Evolutionary conservation across 2,113 vertebrate species (phyloP).

Genomic region (Axis porcinus): DNA sequence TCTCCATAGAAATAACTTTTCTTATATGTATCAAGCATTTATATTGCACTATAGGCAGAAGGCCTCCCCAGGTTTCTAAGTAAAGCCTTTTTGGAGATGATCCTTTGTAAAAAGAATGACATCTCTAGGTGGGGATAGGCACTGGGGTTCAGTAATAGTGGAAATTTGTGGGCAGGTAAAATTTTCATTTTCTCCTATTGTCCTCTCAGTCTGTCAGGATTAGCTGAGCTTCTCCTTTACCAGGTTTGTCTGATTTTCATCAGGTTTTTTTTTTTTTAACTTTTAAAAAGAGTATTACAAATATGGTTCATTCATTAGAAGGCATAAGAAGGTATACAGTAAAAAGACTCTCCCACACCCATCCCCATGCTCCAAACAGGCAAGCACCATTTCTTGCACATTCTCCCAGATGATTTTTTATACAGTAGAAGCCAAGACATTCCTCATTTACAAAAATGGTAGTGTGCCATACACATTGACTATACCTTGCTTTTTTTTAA

Average conservation of each 20-base stretch:
- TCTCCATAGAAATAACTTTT: neutral
- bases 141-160: neutral
- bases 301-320: neutral
- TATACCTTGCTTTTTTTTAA: neutral
- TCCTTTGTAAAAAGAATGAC: neutral
- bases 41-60: neutral
- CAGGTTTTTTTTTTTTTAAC: neutral
- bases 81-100: neutral
- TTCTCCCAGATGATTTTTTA: neutral
- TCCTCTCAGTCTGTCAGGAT: neutral
- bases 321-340: neutral
- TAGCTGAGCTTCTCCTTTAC: neutral
- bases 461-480: neutral
- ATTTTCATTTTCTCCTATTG: neutral
- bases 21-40: neutral
- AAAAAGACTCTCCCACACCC: neutral
- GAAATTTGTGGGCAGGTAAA: neutral
- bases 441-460: neutral
- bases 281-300: neutral
- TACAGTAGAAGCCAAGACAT: neutral
- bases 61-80: neutral
- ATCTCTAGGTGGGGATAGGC: too few relatives aligned
- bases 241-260: neutral
- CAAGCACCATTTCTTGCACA: neutral
- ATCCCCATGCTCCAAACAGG: neutral